phyloP scores from a whole-genome alignment of 2,797 vertebrate species.

The Heteromormyrus szaboi region DNA sequence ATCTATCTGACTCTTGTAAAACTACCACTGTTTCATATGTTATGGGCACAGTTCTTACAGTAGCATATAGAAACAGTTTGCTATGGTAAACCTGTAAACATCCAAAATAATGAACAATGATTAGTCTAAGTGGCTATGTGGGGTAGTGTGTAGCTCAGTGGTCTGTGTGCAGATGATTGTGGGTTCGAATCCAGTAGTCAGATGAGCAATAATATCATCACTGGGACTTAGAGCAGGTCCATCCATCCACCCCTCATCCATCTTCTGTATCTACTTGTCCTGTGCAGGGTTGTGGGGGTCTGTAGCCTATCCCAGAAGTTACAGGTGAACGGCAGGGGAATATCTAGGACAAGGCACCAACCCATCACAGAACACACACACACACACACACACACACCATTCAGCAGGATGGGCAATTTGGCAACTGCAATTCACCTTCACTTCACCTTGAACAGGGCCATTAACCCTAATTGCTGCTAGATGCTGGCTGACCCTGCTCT shows the following conservation, averaged over 20 bases:
- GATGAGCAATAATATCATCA: background rate
- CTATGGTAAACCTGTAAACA: background rate
- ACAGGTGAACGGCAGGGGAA: background rate
- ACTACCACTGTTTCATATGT: background rate
- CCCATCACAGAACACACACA: background rate
- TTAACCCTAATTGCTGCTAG: background rate
- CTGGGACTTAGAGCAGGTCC: background rate
- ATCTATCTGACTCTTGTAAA: background rate
- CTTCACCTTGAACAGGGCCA: background rate
- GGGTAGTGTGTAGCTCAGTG: background rate
- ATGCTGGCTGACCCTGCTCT: background rate
- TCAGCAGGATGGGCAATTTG: background rate
- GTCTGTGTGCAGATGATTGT: background rate
- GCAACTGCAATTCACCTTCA: background rate
- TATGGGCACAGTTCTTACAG: background rate
- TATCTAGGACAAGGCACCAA: background rate
- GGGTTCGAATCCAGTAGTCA: background rate
- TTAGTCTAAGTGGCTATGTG: background rate
- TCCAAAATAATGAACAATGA: background rate
- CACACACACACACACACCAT: background rate
- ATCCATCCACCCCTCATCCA: background rate
- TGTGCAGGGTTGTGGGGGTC: background rate
- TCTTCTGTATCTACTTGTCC: background rate
- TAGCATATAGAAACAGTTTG: background rate
- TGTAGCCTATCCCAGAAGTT: background rate